Evolutionary conservation across 2,113 vertebrate genomes (phyloP), one percentile per base, ranked within the genome.

Genomic region (Nyctereutes procyonoides): DNA sequence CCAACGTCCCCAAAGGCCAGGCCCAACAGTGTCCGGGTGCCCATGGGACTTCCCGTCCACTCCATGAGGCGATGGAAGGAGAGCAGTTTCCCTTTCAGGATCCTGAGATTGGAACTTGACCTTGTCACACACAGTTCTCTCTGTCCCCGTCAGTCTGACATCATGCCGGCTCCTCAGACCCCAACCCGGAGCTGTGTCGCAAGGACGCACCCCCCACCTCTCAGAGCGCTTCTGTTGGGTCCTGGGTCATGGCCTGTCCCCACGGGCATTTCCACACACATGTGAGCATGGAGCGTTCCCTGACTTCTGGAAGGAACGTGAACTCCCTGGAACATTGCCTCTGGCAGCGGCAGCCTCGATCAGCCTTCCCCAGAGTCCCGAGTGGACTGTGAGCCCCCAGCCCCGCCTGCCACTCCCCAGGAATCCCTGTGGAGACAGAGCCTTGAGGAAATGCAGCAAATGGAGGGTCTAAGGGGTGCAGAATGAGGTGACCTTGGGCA

Each of bases 1-100:
- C 53, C 1, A 1, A 0, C 13, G 0, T n/a, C 14, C 8, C 10
- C 2, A 1, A 26, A 19, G 8, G 12, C 28, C 35, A 17, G 28
- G 28, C 67, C 67, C 2, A 9, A 38, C 19, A 8, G 38, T 14
- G 13, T 38, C 22, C 12, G 0, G 24, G 24, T 3, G 13, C 79
- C 19, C 8, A 0, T 1, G 19, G 20, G 15, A 17, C 51, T 16
- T 53, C 73, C 16, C n/a, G 16, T 43, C 73, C 28, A 3, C 28
- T 20, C 73, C 67, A 20, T 3, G 8, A 77, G 20, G 56, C 2
- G 15, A 28, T 0, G 0, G 62, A 14, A 51, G 22, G 8, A 71
- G 28, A 22, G 8, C 3, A 14, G 24, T 32, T n/a, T 88, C 58
- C 43, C 67, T 22, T 20, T 11, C 19, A 28, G 15, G n/a, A 30